Percentiles rank a stretch among this genome's conserved stretches.
These are phyloP conservation scores for Oncopodura yosiiana DNA, from an alignment of 1,140 invertebrate genomes.

Conservation along the genomic window DNA sequence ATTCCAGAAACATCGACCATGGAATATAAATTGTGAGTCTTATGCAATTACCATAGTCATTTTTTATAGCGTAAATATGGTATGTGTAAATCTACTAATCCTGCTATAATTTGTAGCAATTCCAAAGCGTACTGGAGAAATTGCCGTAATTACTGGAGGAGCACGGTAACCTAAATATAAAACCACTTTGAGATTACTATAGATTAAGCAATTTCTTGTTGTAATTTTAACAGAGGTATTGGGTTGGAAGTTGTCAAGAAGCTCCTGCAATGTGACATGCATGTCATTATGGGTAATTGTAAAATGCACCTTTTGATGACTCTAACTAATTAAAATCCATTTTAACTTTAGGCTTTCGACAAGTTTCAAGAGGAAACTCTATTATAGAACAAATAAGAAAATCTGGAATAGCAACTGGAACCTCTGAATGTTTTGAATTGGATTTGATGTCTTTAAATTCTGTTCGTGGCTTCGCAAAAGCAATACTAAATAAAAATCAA, in stretches of 20 bases:
- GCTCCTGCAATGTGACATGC: constrained; percentile 52
- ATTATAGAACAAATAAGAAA: constrained; percentile 46
- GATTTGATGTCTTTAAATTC: constrained; percentile 60
- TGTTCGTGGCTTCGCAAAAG: constrained; percentile 61
- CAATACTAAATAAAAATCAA: constrained; percentile 52
- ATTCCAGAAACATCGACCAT: too few species aligned
- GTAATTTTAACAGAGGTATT: too few species aligned
- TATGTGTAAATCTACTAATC: neutral
- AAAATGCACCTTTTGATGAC: constrained; percentile 63
- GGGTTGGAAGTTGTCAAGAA: constrained; percentile 70
- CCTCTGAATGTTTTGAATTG: constrained; percentile 44
- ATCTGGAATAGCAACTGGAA: constrained; percentile 44
- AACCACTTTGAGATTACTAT: too few species aligned
- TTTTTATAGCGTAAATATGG: too few species aligned
- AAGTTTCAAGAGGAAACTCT: constrained; percentile 49
- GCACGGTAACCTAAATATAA: too few species aligned
- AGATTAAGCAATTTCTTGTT: too few species aligned
- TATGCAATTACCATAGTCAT: too few species aligned
- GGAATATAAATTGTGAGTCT: too few species aligned
- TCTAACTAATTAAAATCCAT: neutral
- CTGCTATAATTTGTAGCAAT: constrained; percentile 6
- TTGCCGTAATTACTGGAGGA: constrained; percentile 80
- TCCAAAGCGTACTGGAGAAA: constrained; percentile 47
- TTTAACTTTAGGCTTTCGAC: constrained; percentile 51
- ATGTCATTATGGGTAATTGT: constrained; percentile 22